Conservation (phyloP, 2,113 vertebrate genomes). For the Macrotus californicus region DNA sequence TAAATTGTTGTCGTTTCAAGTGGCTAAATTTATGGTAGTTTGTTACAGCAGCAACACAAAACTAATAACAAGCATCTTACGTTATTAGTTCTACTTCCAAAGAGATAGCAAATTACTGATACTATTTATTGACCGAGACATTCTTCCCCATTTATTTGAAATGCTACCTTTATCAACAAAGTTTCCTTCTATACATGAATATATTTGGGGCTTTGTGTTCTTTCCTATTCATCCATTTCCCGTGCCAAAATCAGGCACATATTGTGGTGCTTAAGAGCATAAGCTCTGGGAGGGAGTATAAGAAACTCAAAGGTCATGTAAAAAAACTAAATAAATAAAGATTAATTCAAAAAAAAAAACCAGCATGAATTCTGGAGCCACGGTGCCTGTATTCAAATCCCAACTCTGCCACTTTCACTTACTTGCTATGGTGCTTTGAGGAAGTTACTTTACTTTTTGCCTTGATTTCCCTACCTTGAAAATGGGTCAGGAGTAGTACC, state of each 20-base stretch:
- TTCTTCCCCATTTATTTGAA: background rate
- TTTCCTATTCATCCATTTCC: background rate
- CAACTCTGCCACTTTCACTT: background rate
- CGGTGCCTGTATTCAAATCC: too few species aligned
- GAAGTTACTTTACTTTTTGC: background rate
- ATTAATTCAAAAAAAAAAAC: too few species aligned
- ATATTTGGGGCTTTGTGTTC: background rate
- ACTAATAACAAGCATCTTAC: background rate
- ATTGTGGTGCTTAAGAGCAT: background rate
- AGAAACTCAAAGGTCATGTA: too few species aligned
- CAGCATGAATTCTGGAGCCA: background rate
- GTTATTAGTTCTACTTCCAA: background rate
- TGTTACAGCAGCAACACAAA: background rate
- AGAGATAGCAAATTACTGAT: background rate
- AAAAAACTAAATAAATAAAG: too few species aligned
- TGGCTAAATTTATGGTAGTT: background rate
- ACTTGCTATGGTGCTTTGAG: background rate
- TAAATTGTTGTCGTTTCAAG: background rate
- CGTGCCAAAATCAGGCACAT: background rate
- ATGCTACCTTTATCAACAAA: background rate
- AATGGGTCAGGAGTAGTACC: background rate
- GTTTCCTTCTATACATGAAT: background rate
- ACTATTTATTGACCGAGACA: background rate
- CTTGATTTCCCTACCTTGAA: background rate
- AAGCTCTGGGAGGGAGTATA: background rate